phyloP scores from a whole-genome alignment of 2,888 invertebrate genomes.

The Drosophila testacea region DNA sequence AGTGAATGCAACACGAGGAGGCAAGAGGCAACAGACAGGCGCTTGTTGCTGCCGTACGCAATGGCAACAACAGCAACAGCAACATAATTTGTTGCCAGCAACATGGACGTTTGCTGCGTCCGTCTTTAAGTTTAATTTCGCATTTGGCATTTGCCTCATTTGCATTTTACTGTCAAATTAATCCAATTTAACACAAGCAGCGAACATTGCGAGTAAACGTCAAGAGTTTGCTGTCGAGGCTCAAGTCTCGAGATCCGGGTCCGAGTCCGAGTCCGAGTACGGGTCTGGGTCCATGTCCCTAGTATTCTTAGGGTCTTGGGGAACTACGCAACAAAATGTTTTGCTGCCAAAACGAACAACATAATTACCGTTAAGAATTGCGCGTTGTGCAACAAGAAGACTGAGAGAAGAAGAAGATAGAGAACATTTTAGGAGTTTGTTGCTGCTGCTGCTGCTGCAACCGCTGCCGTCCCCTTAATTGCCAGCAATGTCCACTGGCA shows the following conservation, averaged over 20 bases:
- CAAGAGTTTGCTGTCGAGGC: conserved; percentile 24
- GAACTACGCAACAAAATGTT: conserved; percentile 76
- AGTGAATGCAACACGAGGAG: conserved; percentile 21
- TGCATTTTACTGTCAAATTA: conserved; percentile 82
- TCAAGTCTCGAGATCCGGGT: neutral
- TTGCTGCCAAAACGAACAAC: conserved; percentile 81
- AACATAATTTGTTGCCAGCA: conserved; percentile 80
- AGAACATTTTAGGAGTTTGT: conserved; percentile 44
- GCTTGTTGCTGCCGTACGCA: conserved; percentile 41
- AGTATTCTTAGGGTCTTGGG: conserved; percentile 4
- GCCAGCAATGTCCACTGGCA: conserved; percentile 69
- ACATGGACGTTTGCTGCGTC: conserved; percentile 47
- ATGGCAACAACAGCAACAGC: conserved; percentile 32
- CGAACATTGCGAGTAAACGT: conserved; percentile 23
- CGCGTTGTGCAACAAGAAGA: conserved; percentile 39
- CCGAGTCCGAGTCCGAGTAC: neutral
- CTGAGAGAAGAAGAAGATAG: conserved; percentile 13
- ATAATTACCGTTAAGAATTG: conserved; percentile 82
- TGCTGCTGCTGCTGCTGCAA: neutral
- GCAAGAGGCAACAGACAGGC: neutral
- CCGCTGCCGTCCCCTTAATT: conserved; percentile 65
- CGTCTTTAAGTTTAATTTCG: conserved; percentile 67
- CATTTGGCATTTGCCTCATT: conserved; percentile 79
- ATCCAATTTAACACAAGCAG: conserved; percentile 77
- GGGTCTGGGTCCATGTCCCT: neutral